Percentiles rank a stretch among this genome's conserved stretches.
phyloP scores from a whole-genome alignment of 2,888 invertebrate species.

The Anodontia alba region DNA sequence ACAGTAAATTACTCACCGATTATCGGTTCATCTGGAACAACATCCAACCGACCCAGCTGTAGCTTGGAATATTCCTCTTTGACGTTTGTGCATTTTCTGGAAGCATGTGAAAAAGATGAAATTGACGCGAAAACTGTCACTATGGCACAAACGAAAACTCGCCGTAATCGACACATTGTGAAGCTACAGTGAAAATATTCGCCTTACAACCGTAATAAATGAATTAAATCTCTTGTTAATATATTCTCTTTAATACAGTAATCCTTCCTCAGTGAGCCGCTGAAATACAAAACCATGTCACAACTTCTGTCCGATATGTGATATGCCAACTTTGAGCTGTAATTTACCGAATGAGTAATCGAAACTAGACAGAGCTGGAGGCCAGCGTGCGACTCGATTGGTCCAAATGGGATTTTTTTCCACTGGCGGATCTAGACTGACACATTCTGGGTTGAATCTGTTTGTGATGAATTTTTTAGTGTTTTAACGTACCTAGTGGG shows the following conservation, averaged over 20 bases:
- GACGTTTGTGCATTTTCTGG: background rate
- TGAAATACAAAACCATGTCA: background rate
- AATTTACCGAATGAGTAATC: background rate
- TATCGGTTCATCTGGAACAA: slow-evolving; percentile 37
- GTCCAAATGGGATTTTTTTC: too few relatives aligned
- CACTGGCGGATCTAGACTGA: background rate
- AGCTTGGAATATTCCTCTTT: slow-evolving; percentile 8
- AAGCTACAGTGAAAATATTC: background rate
- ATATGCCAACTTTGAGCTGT: background rate
- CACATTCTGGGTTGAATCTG: too few relatives aligned
- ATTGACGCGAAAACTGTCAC: background rate
- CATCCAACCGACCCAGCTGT: background rate
- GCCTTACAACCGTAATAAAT: too few relatives aligned
- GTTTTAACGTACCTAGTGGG: too few relatives aligned
- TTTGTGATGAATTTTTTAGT: too few relatives aligned
- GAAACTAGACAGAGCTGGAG: too few relatives aligned
- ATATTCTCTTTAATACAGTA: background rate
- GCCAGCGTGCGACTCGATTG: slow-evolving; percentile 1
- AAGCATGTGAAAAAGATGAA: background rate
- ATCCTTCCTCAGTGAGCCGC: background rate
- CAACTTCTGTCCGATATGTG: background rate
- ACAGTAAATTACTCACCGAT: slow-evolving; percentile 31
- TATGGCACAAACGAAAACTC: background rate
- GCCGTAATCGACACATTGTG: background rate
- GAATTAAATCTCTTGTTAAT: background rate